Evolutionary conservation across 2,113 vertebrate genomes (phyloP), one percentile per base, ranked within the genome.

Genomic region (Cebidichthys violaceus): DNA sequence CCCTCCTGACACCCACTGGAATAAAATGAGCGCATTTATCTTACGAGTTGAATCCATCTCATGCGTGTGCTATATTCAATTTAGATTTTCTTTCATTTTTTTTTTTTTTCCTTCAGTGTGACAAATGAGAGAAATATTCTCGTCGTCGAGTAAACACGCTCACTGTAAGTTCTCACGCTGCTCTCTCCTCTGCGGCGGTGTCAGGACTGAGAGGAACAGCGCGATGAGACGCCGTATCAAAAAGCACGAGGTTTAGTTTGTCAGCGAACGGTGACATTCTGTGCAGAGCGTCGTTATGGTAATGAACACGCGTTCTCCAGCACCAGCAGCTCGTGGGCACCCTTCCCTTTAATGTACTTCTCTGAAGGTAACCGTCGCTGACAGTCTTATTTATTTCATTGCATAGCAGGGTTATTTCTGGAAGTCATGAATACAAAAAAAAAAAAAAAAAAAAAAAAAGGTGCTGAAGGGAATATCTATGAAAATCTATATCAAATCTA

Each of bases 321-420:
- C 81, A 77, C 24, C 74, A 29, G 60, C 85, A 78, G 87, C 88
- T 87, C 64, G 50, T 70, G 86, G 79, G 67, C 83, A 84, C 41
- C 68, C 70, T 80, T 82, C 71, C 61, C 79, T 90, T 90, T 91
- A 91, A 92, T 91, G 87, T 86, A 84, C 82, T 79, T 81, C 79
- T 88, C 75, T 91, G 85, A 89, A 80, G 75, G 79, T 86, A 90
- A 89, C 80, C 9, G 62, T 57, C 37, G 79, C 76, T 89, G 89
- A 91, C 84, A 88, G 86, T 83, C 89, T 81, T 93, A 90, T 91
- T 93, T 92, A 92, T 91, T 92, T 78, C 74, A 59, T 81, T 74
- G 81, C 84, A 76, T 72, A 78, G 81, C 64, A 57, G 77, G 88
- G 84, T 91, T 93, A 92, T 94, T 93, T 92, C 87, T 90, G 87